Conservation (phyloP, 2,888 invertebrate species). For the Lycia hirtaria region DNA sequence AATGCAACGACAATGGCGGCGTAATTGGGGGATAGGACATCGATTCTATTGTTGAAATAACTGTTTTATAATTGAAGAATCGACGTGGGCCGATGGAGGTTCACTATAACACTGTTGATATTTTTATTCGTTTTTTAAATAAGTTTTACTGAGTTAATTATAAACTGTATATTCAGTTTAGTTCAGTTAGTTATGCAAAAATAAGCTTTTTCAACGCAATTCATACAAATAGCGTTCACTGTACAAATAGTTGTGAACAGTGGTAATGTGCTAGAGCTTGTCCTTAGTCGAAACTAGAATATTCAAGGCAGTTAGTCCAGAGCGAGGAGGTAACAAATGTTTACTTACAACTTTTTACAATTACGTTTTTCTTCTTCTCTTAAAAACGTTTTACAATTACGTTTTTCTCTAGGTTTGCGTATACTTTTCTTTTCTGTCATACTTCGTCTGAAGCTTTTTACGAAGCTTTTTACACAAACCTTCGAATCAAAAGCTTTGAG, state of each 20-base stretch:
- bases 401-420: too few species aligned
- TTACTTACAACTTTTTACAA: too few species aligned
- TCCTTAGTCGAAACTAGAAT: conserved; percentile 71
- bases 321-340: conserved; percentile 73
- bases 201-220: background rate
- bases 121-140: background rate
- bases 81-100: conserved; percentile 7
- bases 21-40: conserved; percentile 41
- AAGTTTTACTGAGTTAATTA: background rate
- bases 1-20: conserved; percentile 40
- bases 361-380: too few species aligned
- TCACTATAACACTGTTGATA: background rate
- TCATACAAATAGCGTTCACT: background rate
- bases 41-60: conserved; percentile 35
- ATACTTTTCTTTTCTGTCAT: background rate
- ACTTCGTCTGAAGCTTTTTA: conserved; percentile 8
- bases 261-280: conserved; percentile 52
- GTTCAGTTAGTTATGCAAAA: too few species aligned
- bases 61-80: conserved; percentile 37
- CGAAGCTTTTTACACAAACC: background rate
- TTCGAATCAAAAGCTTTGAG: conserved; percentile 5
- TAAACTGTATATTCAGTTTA: too few species aligned
- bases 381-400: too few species aligned
- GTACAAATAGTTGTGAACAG: conserved; percentile 48
- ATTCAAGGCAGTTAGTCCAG: conserved; percentile 68